Conservation (phyloP, 2,888 invertebrate genomes). For the Nipponacmea schrenckii region DNA sequence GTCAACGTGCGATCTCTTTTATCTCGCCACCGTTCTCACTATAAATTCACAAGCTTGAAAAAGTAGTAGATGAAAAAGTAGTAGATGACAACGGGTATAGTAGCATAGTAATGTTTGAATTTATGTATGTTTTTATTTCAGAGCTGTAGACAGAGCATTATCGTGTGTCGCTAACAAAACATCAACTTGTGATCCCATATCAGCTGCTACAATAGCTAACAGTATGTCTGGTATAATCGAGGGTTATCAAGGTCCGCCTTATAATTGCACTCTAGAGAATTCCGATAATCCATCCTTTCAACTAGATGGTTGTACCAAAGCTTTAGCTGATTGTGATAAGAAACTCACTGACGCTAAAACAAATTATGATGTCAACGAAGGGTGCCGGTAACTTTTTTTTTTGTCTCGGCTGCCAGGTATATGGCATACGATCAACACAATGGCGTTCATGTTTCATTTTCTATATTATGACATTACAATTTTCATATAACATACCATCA, state of each 20-base stretch:
- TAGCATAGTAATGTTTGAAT: too few species aligned
- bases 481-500: too few species aligned
- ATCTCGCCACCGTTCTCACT: too few species aligned
- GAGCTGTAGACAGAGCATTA: neutral
- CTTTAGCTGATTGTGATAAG: neutral
- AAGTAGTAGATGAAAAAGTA: too few species aligned
- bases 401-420: too few species aligned
- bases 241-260: slow-evolving; percentile 4
- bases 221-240: slow-evolving; percentile 1
- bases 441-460: too few species aligned
- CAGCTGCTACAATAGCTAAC: neutral
- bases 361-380: neutral
- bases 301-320: neutral
- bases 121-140: too few species aligned
- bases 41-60: too few species aligned
- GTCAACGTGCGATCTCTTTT: too few species aligned
- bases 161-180: neutral
- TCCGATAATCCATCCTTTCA: neutral
- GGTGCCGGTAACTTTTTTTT: neutral
- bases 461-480: too few species aligned
- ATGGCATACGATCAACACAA: too few species aligned
- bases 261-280: neutral
- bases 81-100: too few species aligned
- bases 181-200: neutral
- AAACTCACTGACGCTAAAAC: neutral